Percentiles rank a stretch among this genome's conserved stretches.
Conservation (phyloP, 2,797 vertebrate species). For the Gastrophryne carolinensis region DNA sequence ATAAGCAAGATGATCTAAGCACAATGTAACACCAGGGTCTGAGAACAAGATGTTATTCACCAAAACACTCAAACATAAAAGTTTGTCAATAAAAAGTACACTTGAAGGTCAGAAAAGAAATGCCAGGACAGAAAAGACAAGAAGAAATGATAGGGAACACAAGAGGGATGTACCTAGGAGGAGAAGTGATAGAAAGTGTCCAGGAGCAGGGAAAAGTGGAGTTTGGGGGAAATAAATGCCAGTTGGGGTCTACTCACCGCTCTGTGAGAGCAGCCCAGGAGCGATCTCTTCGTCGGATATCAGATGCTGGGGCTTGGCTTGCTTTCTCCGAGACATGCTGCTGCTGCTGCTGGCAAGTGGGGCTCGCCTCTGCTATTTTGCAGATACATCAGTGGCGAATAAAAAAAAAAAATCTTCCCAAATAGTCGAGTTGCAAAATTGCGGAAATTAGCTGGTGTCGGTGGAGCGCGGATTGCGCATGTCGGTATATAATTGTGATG, state of each 20-base stretch:
- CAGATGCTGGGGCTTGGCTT: constrained; percentile 98
- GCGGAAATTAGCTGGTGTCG: constrained; percentile 74
- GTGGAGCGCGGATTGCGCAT: constrained; percentile 86
- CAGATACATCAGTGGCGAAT: constrained; percentile 85
- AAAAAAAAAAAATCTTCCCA: constrained; percentile 70
- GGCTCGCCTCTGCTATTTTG: constrained; percentile 80
- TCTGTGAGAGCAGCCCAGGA: constrained; percentile 83
- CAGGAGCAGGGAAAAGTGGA: constrained; percentile 4
- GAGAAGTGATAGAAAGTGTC: neutral
- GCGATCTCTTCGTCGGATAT: constrained; percentile 91
- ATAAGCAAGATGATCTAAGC: too few species aligned
- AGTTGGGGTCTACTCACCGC: constrained; percentile 77
- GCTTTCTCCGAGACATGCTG: constrained; percentile 99
- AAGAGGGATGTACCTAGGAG: neutral
- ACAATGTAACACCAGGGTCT: too few species aligned
- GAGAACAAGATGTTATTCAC: too few species aligned
- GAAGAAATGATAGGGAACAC: too few species aligned
- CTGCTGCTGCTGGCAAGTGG: constrained; percentile 85
- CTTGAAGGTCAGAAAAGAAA: too few species aligned
- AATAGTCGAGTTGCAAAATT: constrained; percentile 73
- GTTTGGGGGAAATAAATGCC: neutral
- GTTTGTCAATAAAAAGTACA: too few species aligned
- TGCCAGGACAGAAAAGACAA: too few species aligned
- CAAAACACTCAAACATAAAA: too few species aligned
- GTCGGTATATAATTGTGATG: constrained; percentile 92